Conservation (phyloP, 1,140 invertebrate species). For the Neodiprion fabricii region DNA sequence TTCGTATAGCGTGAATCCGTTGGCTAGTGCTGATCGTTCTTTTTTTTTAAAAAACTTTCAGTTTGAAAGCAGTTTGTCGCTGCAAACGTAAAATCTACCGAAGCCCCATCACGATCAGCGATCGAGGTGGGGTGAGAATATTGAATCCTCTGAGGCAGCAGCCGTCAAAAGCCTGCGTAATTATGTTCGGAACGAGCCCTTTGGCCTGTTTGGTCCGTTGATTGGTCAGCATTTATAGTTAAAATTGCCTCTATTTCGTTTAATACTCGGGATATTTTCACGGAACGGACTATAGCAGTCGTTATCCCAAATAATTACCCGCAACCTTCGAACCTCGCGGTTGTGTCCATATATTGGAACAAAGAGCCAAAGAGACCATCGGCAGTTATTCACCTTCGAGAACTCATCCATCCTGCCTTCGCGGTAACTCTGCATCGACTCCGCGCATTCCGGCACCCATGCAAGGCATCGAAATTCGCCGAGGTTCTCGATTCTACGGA, state of each 20-base stretch:
- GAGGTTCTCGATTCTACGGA: neutral
- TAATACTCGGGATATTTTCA: neutral
- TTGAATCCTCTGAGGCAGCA: neutral
- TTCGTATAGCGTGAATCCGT: no score
- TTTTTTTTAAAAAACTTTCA: no score
- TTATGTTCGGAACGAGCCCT: slow-evolving; percentile 2
- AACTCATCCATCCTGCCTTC: neutral
- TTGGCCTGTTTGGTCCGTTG: neutral
- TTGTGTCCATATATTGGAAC: slow-evolving; percentile 37
- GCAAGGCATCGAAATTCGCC: no score
- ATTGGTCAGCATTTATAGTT: slow-evolving; percentile 3
- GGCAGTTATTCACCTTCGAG: slow-evolving; percentile 22
- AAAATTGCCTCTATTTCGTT: slow-evolving; percentile 6
- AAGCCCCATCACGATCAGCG: neutral
- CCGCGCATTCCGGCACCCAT: no score
- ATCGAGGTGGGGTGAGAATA: neutral
- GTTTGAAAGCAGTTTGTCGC: no score
- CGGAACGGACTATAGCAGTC: neutral
- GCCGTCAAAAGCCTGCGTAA: neutral
- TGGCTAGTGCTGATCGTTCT: no score
- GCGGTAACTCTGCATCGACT: neutral
- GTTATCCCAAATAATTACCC: slow-evolving; percentile 37
- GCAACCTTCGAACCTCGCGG: slow-evolving; percentile 41
- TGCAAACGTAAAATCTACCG: no score
- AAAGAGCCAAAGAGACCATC: slow-evolving; percentile 27